phyloP scores from a whole-genome alignment of 2,113 vertebrate genomes.

The Dissostichus mawsoni region DNA sequence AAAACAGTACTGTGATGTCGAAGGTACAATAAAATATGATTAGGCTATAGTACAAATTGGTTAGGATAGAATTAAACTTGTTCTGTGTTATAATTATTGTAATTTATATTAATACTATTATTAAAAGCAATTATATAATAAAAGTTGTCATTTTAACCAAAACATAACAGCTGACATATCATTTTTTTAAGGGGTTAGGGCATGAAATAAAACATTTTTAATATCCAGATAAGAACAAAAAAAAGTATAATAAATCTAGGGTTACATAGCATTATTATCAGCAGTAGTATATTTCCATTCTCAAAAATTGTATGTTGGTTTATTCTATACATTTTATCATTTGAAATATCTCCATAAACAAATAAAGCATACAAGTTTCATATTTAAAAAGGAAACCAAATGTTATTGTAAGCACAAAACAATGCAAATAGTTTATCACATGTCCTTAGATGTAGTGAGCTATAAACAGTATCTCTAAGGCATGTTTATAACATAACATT shows the following conservation, averaged over 20 bases:
- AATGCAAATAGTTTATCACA: conserved; percentile 31
- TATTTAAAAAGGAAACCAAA: conserved; percentile 16
- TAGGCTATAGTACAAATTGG: neutral
- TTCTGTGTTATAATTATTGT: neutral
- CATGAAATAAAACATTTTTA: no score
- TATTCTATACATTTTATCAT: neutral
- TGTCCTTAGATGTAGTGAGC: conserved; percentile 21
- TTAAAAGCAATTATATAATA: no score
- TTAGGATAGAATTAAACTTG: neutral
- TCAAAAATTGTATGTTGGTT: no score
- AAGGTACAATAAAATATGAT: neutral
- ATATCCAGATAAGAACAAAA: neutral
- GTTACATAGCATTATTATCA: neutral
- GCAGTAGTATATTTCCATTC: neutral
- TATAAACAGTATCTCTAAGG: conserved; percentile 31
- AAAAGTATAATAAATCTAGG: neutral
- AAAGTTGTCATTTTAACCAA: no score
- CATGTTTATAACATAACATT: conserved; percentile 11
- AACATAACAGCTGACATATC: no score
- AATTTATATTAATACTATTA: neutral
- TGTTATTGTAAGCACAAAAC: neutral
- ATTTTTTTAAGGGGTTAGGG: no score
- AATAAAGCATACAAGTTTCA: neutral
- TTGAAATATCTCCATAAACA: conserved; percentile 21
- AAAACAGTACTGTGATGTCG: neutral